These are phyloP conservation scores for Drosophila punjabiensis DNA, from an alignment of 1,140 invertebrate genomes.

Conservation along the genomic window DNA sequence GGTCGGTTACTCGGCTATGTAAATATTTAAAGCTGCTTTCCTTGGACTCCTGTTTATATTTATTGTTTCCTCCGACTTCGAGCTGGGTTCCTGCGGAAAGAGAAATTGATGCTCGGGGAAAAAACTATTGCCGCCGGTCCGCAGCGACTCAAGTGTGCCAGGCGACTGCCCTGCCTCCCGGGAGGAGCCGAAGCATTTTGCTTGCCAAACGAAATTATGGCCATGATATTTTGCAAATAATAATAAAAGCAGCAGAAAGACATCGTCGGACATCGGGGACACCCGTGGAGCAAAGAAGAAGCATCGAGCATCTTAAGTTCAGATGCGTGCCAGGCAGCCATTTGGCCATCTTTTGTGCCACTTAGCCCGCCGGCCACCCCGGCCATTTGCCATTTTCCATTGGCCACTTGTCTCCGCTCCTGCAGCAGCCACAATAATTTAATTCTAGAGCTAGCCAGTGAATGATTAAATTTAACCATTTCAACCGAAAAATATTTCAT, in stretches of 20 bases:
- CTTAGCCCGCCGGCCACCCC: constrained; percentile 16
- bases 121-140: constrained; percentile 19
- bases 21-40: constrained; percentile 42
- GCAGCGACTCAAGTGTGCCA: constrained; percentile 69
- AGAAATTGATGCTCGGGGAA: constrained; percentile 34
- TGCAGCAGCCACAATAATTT: constrained; percentile 40
- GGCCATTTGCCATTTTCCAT: constrained; percentile 32
- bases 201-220: constrained; percentile 67
- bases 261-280: constrained; percentile 32
- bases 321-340: constrained; percentile 60
- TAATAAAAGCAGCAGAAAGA: constrained; percentile 26
- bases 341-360: constrained; percentile 54
- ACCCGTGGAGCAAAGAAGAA: constrained; percentile 45
- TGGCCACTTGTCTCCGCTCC: constrained; percentile 33
- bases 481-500: neutral
- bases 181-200: constrained; percentile 44
- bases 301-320: constrained; percentile 29
- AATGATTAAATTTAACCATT: constrained; percentile 32
- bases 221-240: constrained; percentile 62
- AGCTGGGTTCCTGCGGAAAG: constrained; percentile 58
- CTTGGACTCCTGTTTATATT: constrained; percentile 47
- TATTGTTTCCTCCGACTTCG: constrained; percentile 28
- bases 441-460: constrained; percentile 6
- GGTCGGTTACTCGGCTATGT: constrained; percentile 31
- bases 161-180: constrained; percentile 28